Percentiles rank a stretch among this genome's conserved stretches.
phyloP scores from a whole-genome alignment of 2,888 invertebrate genomes.

The Bruchidius siliquastri region DNA sequence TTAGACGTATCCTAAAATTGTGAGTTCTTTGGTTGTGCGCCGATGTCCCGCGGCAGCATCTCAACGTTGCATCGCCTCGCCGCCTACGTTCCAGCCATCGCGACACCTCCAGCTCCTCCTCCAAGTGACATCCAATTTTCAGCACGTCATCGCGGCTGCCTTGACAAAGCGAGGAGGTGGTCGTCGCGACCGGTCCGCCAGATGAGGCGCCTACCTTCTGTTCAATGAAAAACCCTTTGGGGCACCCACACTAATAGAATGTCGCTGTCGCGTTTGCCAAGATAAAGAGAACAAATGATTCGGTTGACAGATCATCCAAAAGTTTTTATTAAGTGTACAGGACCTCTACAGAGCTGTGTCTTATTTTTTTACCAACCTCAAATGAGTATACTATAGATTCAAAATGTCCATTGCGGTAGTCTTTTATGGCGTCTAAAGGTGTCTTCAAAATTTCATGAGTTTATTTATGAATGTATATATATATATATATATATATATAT shows the following conservation, averaged over 20 bases:
- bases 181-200: not conserved
- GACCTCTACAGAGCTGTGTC: too few species aligned
- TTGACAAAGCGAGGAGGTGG: not conserved
- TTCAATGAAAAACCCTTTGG: not conserved
- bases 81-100: not conserved
- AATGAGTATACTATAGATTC: too few species aligned
- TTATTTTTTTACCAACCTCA: too few species aligned
- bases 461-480: too few species aligned
- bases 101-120: slow-evolving; percentile 35
- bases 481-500: too few species aligned
- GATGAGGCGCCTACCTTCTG: not conserved
- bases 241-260: not conserved
- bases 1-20: slow-evolving; percentile 45
- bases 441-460: too few species aligned
- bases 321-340: not conserved
- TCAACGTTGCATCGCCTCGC: slow-evolving; percentile 25
- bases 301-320: not conserved
- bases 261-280: not conserved
- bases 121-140: slow-evolving; percentile 51
- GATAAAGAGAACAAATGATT: not conserved
- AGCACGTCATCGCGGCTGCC: slow-evolving; percentile 41
- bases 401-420: too few species aligned
- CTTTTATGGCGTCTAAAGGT: too few species aligned
- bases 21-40: not conserved
- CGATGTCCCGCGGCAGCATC: not conserved